phyloP scores from a whole-genome alignment of 2,888 invertebrate genomes.

The Euphydryas editha region DNA sequence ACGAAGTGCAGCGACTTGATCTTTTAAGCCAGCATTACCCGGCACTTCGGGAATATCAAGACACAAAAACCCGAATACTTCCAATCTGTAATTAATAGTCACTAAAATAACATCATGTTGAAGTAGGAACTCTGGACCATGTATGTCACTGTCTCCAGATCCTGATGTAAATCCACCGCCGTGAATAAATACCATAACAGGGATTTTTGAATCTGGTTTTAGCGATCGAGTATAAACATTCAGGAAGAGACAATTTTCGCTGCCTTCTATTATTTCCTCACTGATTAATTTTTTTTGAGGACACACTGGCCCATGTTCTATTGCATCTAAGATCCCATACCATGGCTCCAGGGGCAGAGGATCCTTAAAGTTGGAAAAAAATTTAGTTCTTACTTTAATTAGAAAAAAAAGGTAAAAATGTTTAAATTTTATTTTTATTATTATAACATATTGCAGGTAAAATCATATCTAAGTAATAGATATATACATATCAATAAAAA shows the following conservation, averaged over 20 bases:
- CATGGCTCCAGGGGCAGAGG: slow-evolving; percentile 56
- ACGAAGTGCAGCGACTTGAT: slow-evolving; percentile 57
- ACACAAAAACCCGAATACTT: slow-evolving; percentile 58
- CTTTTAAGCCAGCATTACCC: slow-evolving; percentile 64
- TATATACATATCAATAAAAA: too few relatives aligned
- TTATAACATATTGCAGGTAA: too few relatives aligned
- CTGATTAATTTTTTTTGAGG: slow-evolving; percentile 54
- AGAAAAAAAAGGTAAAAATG: slow-evolving; percentile 23
- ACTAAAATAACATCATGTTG: slow-evolving; percentile 64
- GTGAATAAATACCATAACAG: slow-evolving; percentile 57
- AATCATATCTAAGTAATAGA: too few relatives aligned
- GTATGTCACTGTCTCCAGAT: slow-evolving; percentile 13
- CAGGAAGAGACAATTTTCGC: slow-evolving; percentile 60
- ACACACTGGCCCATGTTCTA: slow-evolving; percentile 55
- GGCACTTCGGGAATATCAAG: slow-evolving; percentile 58
- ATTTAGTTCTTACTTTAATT: too few relatives aligned
- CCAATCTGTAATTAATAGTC: slow-evolving; percentile 66
- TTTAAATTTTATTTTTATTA: too few relatives aligned
- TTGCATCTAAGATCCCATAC: slow-evolving; percentile 56
- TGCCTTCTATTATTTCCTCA: slow-evolving; percentile 46
- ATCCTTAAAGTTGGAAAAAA: too few relatives aligned
- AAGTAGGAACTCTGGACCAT: slow-evolving; percentile 61
- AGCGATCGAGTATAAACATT: slow-evolving; percentile 58
- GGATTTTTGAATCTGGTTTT: slow-evolving; percentile 46
- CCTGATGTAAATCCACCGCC: slow-evolving; percentile 25